Base-by-base conservation (phyloP, 2,113 vertebrate genomes). In the Dolichallabes microphthalmus region DNA sequence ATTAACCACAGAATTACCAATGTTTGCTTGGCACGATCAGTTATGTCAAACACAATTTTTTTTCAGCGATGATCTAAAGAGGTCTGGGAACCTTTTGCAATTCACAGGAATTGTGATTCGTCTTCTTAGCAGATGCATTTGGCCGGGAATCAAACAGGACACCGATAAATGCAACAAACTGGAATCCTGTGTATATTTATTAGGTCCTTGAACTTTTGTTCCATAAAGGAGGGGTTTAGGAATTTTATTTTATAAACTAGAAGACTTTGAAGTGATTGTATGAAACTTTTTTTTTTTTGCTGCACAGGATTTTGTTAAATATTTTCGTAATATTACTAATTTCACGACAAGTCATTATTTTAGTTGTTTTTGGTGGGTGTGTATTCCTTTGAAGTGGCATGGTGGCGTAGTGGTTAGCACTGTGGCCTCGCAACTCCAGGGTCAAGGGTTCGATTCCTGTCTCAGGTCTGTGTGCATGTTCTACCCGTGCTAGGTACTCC, bases 131-230 rank as follows among this genome's bases (percentile, higher is more conserved):
- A 55, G 55, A 75, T 27, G 0, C 5, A 4, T 76, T 76, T 84
- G 68, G 71, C 71, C 52, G 35, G n/a, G 73, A 85, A 85, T 58
- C 71, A 77, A 64, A n/a, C 35, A 50, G 74, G 71, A 82, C 55
- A 15, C 39, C 2, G 83, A 75, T 57, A 53, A 71, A 60, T 60
- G 35, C 69, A 74, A 83, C 27, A 78, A 79, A 79, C 55, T 15
- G 27, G n/a, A 61, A 9, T 83, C 9, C 69, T 74, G 25, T 83
- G 14, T 83, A 45, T 45, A 50, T 74, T 83, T 74, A 74, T 79
- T 39, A 25, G 32, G 32, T 25, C 76, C 55, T 79, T 79, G 55
- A 79, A 60, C 76, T 79, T 60, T 79, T 79, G 76, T 79, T 35
- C 57, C 7, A 25, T 60, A 79, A 25, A 39, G 55, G 30, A 4